Conservation (phyloP, 2,888 invertebrate genomes). For the Iselma pallidipennis region DNA sequence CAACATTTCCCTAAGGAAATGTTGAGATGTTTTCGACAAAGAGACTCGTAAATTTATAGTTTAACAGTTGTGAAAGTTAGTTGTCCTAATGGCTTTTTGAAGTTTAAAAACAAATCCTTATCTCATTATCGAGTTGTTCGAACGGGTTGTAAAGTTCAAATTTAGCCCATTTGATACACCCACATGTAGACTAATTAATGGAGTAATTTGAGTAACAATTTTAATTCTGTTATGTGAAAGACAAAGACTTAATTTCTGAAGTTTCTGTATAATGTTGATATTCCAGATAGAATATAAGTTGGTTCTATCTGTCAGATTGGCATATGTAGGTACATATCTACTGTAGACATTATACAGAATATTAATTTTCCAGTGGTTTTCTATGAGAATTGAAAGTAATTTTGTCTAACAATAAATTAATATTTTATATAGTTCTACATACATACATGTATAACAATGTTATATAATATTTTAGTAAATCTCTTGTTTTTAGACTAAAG, state of each 20-base stretch:
- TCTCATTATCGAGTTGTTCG: background rate
- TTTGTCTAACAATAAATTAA: background rate
- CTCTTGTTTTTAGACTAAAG: background rate
- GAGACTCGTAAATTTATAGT: background rate
- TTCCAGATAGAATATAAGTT: too few relatives aligned
- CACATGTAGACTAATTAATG: background rate
- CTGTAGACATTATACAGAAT: too few relatives aligned
- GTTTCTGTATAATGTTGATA: background rate
- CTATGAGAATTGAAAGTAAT: background rate
- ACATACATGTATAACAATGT: background rate
- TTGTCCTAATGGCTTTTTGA: background rate
- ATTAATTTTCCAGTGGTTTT: background rate
- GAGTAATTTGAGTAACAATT: background rate
- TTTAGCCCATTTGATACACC: background rate
- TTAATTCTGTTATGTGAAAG: background rate
- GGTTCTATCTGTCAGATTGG: too few relatives aligned
- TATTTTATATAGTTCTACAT: background rate
- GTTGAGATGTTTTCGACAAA: background rate
- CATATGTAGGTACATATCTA: too few relatives aligned
- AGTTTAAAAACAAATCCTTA: background rate
- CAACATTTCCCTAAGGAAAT: too few relatives aligned
- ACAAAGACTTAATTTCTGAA: background rate
- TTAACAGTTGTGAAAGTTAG: background rate
- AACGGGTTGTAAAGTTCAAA: background rate
- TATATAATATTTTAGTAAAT: background rate